phyloP scores from a whole-genome alignment of 2,888 invertebrate species.

The Aspidiotus rigidus region DNA sequence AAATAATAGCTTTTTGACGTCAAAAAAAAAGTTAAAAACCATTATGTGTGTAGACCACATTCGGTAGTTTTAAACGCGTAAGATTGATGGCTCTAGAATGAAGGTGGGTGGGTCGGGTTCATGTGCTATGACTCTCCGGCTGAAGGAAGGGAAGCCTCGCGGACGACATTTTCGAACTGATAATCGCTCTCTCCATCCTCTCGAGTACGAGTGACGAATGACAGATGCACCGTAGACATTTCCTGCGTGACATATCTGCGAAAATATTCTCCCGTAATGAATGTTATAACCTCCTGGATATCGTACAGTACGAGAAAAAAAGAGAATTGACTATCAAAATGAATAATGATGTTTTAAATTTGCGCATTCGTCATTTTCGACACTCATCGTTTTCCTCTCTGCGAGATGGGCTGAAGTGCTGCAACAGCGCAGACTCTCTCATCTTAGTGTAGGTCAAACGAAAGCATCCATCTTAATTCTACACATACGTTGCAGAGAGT shows the following conservation, averaged over 20 bases:
- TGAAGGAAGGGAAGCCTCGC: conserved; percentile 11
- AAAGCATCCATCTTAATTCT: too few relatives aligned
- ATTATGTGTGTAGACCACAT: conserved; percentile 31
- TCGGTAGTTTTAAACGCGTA: conserved; percentile 33
- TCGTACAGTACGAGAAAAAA: neutral
- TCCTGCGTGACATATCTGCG: conserved; percentile 21
- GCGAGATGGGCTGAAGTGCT: neutral
- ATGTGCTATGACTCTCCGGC: conserved; percentile 8
- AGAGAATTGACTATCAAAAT: neutral
- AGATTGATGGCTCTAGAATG: conserved; percentile 32
- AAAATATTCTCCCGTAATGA: conserved; percentile 19
- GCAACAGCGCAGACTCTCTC: too few relatives aligned
- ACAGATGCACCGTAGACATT: too few relatives aligned
- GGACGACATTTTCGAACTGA: neutral
- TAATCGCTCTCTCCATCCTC: too few relatives aligned
- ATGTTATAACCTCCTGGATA: neutral
- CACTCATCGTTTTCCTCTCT: neutral
- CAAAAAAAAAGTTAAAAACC: conserved; percentile 34
- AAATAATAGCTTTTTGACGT: conserved; percentile 34
- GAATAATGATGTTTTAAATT: conserved; percentile 3
- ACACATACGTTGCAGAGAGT: too few relatives aligned
- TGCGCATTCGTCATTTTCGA: neutral
- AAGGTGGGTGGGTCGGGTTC: conserved; percentile 32
- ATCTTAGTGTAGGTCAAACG: too few relatives aligned
- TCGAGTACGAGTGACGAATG: too few relatives aligned